Percentiles rank a stretch among this genome's conserved stretches.
Evolutionary conservation across 1,140 invertebrate species (phyloP).

Genomic region (Drosophila bocki): DNA sequence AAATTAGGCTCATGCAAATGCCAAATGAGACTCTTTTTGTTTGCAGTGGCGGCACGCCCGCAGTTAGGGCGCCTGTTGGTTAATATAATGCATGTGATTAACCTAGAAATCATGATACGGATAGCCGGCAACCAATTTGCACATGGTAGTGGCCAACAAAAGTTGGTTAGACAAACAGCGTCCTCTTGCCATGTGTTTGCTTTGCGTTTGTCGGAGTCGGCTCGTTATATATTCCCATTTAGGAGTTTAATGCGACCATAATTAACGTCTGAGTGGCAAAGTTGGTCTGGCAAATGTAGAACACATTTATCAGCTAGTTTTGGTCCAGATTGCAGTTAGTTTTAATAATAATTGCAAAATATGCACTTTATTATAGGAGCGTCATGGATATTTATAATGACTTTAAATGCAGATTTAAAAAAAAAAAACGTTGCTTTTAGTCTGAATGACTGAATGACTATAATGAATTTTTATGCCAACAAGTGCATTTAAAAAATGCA

Average conservation of each 20-base stretch:
- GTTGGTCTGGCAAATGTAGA: constrained; percentile 12
- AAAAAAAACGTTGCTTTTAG: neutral
- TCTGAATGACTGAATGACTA: neutral
- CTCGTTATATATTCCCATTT: constrained; percentile 40
- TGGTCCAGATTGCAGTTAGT: constrained; percentile 1
- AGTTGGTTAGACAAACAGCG: constrained; percentile 52
- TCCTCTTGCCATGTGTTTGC: constrained; percentile 13
- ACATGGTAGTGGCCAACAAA: constrained; percentile 45
- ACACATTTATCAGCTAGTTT: constrained; percentile 29
- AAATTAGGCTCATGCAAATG: constrained; percentile 78
- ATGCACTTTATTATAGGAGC: neutral
- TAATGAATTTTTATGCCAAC: neutral
- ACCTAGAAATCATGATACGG: constrained; percentile 53
- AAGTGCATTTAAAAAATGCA: neutral
- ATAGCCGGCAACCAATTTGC: constrained; percentile 43
- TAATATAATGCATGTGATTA: constrained; percentile 68
- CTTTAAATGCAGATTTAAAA: neutral
- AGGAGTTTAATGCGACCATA: constrained; percentile 36
- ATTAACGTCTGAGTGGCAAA: constrained; percentile 30
- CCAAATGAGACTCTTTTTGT: constrained; percentile 64
- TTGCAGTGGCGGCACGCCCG: constrained; percentile 41
- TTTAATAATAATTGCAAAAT: constrained; percentile 14
- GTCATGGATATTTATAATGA: neutral
- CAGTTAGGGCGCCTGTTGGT: constrained; percentile 33
- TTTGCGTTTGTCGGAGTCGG: constrained; percentile 1